Base-by-base conservation (phyloP, 2,113 vertebrate species). In the Coptodon bakossiorum region DNA sequence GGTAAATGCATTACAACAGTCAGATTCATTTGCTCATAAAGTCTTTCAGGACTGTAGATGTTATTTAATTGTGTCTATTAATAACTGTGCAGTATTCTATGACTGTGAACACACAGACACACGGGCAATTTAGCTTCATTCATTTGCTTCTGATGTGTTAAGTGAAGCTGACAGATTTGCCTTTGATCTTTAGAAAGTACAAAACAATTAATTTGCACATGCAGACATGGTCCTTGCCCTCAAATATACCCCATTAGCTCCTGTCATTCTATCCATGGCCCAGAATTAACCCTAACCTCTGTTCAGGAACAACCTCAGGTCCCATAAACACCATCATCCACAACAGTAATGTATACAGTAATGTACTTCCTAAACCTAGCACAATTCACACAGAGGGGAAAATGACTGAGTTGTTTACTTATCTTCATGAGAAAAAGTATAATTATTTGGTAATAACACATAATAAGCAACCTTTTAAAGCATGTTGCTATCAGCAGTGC, bases 161-260 rank as follows among this genome's bases (percentile, higher is more conserved):
- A 92, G 52, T 83, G 59, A 84, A 59, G 87, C 87, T 66, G 81
- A 90, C 88, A 84, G 73, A 90, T 86, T 93, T 93, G 88, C 59
- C 87, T 93, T 92, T 94, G 84, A 93, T 94, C 90, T 93, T 93
- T 84, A 73, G 81, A 76, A 89, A 78, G 76, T 91, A 91, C 84
- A 91, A 86, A 94, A 93, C 81, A 90, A 84, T 90, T 54, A 52
- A 91, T 92, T 94, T 92, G 90, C 89, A 61, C 54, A 91, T 81
- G 78, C 56, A 91, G 73, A 38, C n/a, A 78, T 81, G 87, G 54
- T 81, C 87, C 92, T 90, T 92, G 90, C 59, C 89, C 91, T 92
- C 83, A 83, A 54, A 76, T 90, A 91, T 38, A 85, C 87, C 84
- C 83, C 79, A 82, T 57, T 53, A 84, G 84, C 50, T 8, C 50